Evolutionary conservation across 2,888 invertebrate species (phyloP), one percentile per base, ranked within the genome.

Genomic region (Drosophila helvetica): DNA sequence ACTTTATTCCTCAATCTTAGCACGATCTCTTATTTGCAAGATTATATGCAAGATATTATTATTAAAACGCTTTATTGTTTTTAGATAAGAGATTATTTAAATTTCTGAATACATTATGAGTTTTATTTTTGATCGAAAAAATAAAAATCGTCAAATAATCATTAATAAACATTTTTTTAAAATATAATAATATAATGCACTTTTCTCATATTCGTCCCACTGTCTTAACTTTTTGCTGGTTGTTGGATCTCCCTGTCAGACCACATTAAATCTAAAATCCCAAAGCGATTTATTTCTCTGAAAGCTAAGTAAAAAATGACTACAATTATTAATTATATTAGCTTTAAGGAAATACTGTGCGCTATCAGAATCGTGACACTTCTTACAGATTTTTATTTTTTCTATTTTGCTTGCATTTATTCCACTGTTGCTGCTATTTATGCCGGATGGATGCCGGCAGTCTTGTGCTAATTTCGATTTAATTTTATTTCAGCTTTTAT

Each of bases 391-490:
- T 38, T 38, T 6, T 0, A 38, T n/a, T 38, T 30, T 38, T 38
- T n/a, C 7, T 38, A 38, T 38, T 38, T 17, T 30, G 1, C 10
- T 27, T 10, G 27, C 22, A 15, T 55, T 47, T 22, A 27, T 27
- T 8, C 27, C 30, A 50, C 59, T 47, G 50, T 30, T 48, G 22
- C 9, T 27, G 19, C 30, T 27, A 33, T 70, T 45, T 57, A 18
- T 57, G n/a, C n/a, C 47, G 51, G 55, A 19, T 48, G 27, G 30
- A 27, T 52, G 48, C 33, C 62, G 62, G 25, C 63, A 61, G 50
- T 62, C 63, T 63, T 55, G 81, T 72, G 71, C 82, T 83, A 85
- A 83, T 87, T 83, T 81, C 74, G 65, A 62, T 69, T 71, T 78
- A 85, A 81, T 81, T 87, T 67, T 66, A 69, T 66, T 60, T 55